These are phyloP conservation scores for Sebastes hubbsi DNA, from an alignment of 2,797 vertebrate genomes.

Conservation along the genomic window DNA sequence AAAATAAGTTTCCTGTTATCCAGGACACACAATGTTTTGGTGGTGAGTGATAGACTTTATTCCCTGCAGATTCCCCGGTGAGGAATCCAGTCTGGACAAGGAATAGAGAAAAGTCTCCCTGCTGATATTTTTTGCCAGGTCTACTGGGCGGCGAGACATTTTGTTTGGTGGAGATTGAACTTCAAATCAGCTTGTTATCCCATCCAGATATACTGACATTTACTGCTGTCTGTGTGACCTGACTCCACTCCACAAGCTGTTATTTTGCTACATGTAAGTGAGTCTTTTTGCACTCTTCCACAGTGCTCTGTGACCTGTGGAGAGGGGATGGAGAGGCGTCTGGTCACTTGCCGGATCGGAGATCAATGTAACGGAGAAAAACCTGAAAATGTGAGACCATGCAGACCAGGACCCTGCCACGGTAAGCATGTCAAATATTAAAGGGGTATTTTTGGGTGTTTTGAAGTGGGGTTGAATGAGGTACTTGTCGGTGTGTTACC, in stretches of 20 bases:
- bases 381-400: conserved; percentile 83
- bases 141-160: not conserved
- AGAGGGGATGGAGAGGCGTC: conserved; percentile 88
- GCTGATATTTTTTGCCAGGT: not conserved
- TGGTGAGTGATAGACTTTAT: not conserved
- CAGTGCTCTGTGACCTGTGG: conserved; percentile 96
- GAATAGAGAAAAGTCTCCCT: not conserved
- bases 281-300: conserved; percentile 8
- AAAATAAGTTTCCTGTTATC: not conserved
- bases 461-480: too few species aligned
- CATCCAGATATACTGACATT: not conserved
- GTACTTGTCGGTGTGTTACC: too few species aligned
- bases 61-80: not conserved
- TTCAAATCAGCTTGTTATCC: not conserved
- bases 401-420: conserved; percentile 86
- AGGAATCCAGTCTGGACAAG: not conserved
- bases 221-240: not conserved
- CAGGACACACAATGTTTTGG: not conserved
- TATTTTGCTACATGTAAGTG: not conserved
- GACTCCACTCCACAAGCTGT: not conserved
- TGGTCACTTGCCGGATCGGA: conserved; percentile 88
- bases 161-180: not conserved
- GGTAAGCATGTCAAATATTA: conserved; percentile 76
- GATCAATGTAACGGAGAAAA: conserved; percentile 90
- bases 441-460: too few species aligned